A percentile compares a stretch with the other conserved stretches of the same genome.
These are phyloP conservation scores for Minunthozetes semirufus DNA, from an alignment of 2,888 invertebrate species.

Conservation along the genomic window DNA sequence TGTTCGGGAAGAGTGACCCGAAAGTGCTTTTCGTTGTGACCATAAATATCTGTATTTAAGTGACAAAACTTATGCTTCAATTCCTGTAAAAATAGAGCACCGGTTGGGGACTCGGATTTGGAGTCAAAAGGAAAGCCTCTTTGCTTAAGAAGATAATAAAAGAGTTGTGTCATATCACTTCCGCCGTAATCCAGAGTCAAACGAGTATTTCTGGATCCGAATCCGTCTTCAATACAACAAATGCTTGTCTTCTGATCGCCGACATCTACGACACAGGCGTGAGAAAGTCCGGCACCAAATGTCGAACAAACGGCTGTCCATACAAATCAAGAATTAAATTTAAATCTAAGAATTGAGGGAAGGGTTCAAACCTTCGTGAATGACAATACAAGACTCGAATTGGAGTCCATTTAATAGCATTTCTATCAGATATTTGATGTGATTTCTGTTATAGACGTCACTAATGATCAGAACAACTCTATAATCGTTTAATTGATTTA, in stretches of 20 bases:
- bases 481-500: constrained; percentile 61
- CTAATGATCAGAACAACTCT: constrained; percentile 80
- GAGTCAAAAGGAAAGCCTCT: constrained; percentile 79
- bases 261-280: constrained; percentile 88
- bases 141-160: constrained; percentile 79
- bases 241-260: constrained; percentile 93
- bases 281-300: constrained; percentile 72
- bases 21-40: constrained; percentile 59
- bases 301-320: constrained; percentile 66
- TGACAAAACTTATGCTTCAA: constrained; percentile 86
- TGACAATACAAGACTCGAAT: constrained; percentile 73
- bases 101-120: constrained; percentile 64
- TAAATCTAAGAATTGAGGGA: no score
- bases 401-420: constrained; percentile 71
- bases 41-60: constrained; percentile 79
- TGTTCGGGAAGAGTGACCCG: constrained; percentile 47
- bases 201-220: constrained; percentile 79
- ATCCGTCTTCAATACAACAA: constrained; percentile 92
- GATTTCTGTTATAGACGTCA: constrained; percentile 77
- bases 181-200: constrained; percentile 71
- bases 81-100: constrained; percentile 68
- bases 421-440: constrained; percentile 75
- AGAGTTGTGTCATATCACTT: constrained; percentile 80
- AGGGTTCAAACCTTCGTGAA: constrained; percentile 52
- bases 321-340: no score